These are phyloP conservation scores for Leptinotarsa lineolata DNA, from an alignment of 1,140 invertebrate species.

Conservation along the genomic window DNA sequence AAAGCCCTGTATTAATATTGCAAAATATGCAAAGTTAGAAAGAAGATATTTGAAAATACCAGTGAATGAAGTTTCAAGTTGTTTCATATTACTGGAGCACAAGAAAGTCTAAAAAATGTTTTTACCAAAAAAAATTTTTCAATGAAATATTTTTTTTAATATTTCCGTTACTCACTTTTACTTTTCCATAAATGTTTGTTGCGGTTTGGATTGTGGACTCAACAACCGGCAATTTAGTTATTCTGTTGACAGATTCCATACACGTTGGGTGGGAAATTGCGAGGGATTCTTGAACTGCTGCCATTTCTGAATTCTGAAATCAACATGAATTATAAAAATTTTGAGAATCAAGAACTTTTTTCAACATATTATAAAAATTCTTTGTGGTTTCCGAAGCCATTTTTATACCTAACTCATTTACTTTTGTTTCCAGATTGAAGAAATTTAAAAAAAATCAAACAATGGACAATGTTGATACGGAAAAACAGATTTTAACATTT, in stretches of 20 bases:
- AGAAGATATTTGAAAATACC: too few species aligned
- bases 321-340: background rate
- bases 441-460: too few species aligned
- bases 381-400: background rate
- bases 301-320: constrained; percentile 17
- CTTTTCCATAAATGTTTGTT: constrained; percentile 60
- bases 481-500: too few species aligned
- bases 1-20: too few species aligned
- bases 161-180: constrained; percentile 57
- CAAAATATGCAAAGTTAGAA: too few species aligned
- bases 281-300: background rate
- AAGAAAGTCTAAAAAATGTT: too few species aligned
- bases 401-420: background rate
- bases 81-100: too few species aligned
- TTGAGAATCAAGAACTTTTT: background rate
- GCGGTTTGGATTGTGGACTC: constrained; percentile 61
- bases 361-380: background rate
- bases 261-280: constrained; percentile 36
- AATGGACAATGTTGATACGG: too few species aligned
- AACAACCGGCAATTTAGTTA: constrained; percentile 62
- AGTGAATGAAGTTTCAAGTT: too few species aligned
- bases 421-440: background rate
- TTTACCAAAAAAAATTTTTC: too few species aligned
- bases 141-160: constrained; percentile 15
- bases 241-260: constrained; percentile 59